phyloP scores from a whole-genome alignment of 2,888 invertebrate species.

The Dynastes hyllus region DNA sequence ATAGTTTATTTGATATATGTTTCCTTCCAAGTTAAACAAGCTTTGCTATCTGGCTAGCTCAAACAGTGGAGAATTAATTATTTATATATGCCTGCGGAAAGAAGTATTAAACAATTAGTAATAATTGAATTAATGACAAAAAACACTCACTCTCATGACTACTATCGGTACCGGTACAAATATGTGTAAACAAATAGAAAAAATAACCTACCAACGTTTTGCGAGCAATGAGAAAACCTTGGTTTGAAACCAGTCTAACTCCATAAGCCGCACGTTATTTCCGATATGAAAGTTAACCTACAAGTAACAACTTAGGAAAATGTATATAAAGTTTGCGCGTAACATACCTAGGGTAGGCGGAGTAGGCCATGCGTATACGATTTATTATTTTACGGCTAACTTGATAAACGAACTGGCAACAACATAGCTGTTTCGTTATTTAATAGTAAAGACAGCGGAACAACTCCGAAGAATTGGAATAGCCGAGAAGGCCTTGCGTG shows the following conservation, averaged over 20 bases:
- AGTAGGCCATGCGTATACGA: constrained; percentile 45
- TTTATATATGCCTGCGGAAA: constrained; percentile 7
- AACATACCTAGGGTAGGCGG: constrained; percentile 40
- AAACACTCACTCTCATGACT: background rate
- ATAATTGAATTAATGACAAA: constrained; percentile 20
- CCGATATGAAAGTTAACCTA: constrained; percentile 42
- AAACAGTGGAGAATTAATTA: constrained; percentile 17
- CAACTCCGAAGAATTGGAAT: constrained; percentile 18
- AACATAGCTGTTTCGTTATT: constrained; percentile 37
- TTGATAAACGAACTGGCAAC: constrained; percentile 25
- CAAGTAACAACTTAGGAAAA: background rate
- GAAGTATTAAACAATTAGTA: constrained; percentile 25
- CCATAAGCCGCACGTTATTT: constrained; percentile 13
- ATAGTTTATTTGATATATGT: constrained; percentile 2
- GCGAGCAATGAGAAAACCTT: constrained; percentile 27
- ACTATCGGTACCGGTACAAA: background rate
- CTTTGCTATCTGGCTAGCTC: constrained; percentile 3
- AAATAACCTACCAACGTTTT: constrained; percentile 4
- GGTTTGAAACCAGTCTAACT: constrained; percentile 15
- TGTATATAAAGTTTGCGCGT: constrained; percentile 17
- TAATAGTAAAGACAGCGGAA: constrained; percentile 24
- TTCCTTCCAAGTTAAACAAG: constrained; percentile 16
- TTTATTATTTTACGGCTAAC: constrained; percentile 42
- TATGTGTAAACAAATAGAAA: background rate
- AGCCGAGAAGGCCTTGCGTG: constrained; percentile 3